Base-by-base conservation (phyloP, 1,140 invertebrate genomes). In the Drosophila grimshawi region DNA sequence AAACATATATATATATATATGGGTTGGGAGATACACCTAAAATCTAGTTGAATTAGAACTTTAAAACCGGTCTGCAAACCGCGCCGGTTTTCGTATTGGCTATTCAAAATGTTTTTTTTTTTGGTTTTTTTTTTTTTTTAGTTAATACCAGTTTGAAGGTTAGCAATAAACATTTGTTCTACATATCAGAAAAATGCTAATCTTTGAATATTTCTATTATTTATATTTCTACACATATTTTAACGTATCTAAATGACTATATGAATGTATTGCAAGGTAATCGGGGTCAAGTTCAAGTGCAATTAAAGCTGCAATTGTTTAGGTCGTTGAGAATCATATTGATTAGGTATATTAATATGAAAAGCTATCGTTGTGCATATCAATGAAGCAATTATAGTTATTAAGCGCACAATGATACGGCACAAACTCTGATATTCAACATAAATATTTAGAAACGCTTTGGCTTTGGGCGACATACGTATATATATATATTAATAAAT, bases 361-460 rank as follows among this genome's bases (percentile, higher is more conserved):
- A 29, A 49, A 39, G 46, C 32, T 6, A 73, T 30, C 11, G 79
- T 4, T 48, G 53, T 76, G 79, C 65, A 82, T 88, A 79, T 74
- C 55, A 86, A 88, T 86, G 60, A 68, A 71, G 68, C 72, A 83
- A 86, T 86, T 86, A 88, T 56, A 56, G 45, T 5, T 46, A 49
- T 62, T 68, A 68, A 57, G 10, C 67, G 37, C 43, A 67, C 61
- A 55, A 75, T 78, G 76, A 74, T 66, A 30, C 49, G 46, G 53
- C 53, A 71, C 11, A 63, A 69, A 53, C 45, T 59, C 11, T 61
- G 41, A 62, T 61, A 62, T 61, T 73, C 53, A 75, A 67, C 59
- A 67, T 60, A 32, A 74, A 62, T 68, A 57, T 41, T 6, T 41
- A 66, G 59, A 52, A 59, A 60, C 55, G 56, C n/a, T 59, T 67